Conservation (phyloP, 2,113 vertebrate species). For the Aphelocoma coerulescens region DNA sequence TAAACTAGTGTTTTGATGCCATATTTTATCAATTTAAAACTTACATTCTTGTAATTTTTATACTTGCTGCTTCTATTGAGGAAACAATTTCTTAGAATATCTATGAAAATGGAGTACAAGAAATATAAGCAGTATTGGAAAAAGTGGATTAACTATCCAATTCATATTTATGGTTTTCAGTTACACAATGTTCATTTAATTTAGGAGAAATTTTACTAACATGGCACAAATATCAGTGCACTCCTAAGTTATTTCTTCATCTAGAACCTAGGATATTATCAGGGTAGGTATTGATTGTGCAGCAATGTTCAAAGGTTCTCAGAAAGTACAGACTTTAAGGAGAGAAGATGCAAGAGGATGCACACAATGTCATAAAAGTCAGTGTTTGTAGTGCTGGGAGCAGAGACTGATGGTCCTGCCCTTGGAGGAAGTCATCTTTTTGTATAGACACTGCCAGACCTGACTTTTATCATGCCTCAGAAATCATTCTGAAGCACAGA, state of each 20-base stretch:
- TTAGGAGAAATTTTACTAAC: background rate
- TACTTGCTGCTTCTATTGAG: background rate
- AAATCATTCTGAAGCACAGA: background rate
- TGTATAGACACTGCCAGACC: background rate
- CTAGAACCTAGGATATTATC: background rate
- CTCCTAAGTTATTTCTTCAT: background rate
- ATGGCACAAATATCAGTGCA: background rate
- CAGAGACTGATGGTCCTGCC: background rate
- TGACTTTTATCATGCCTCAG: slow-evolving; percentile 12
- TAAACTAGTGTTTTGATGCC: background rate
- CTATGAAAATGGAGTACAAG: background rate
- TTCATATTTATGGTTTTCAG: background rate
- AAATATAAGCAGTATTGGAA: background rate
- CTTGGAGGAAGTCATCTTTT: background rate
- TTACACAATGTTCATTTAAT: background rate
- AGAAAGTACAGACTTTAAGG: background rate
- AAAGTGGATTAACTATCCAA: background rate
- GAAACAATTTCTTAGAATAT: background rate
- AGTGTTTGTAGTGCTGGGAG: background rate
- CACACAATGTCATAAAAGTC: background rate
- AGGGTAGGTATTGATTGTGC: background rate
- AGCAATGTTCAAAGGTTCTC: background rate
- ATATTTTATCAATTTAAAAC: background rate
- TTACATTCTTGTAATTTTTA: background rate
- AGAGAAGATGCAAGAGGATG: background rate